Evolutionary conservation across 2,888 invertebrate species (phyloP).

Genomic region (Lagria hirta): DNA sequence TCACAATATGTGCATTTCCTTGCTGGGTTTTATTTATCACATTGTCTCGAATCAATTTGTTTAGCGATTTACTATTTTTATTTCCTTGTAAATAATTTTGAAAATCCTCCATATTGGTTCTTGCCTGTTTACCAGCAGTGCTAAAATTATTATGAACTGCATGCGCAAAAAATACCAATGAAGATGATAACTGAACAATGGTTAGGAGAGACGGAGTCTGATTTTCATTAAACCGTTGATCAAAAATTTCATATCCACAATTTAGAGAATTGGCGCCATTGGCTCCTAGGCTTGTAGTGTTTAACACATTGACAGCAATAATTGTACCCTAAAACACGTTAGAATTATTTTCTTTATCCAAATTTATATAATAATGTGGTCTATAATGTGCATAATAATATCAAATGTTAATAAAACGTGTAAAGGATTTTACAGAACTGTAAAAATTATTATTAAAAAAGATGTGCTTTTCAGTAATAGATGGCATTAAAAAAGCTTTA

Average conservation of each 20-base stretch:
- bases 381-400: too few species aligned
- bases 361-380: too few species aligned
- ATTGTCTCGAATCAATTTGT: conserved; percentile 60
- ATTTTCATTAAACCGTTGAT: conserved; percentile 39
- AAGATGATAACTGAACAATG: conserved; percentile 46
- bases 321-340: conserved; percentile 39
- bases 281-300: conserved; percentile 40
- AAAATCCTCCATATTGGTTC: conserved; percentile 58
- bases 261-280: conserved; percentile 43
- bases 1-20: too few species aligned
- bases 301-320: conserved; percentile 38
- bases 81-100: conserved; percentile 59
- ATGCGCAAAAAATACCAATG: conserved; percentile 46
- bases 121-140: conserved; percentile 55
- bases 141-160: conserved; percentile 44
- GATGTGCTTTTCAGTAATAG: too few species aligned
- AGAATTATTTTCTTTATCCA: too few species aligned
- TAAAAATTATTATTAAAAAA: too few species aligned
- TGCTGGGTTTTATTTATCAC: too few species aligned
- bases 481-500: too few species aligned
- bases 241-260: conserved; percentile 39
- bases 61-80: conserved; percentile 60
- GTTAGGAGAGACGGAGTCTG: conserved; percentile 51
- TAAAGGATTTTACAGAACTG: too few species aligned
- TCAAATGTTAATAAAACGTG: too few species aligned